These are phyloP conservation scores for Dioctria rufipes DNA, from an alignment of 2,888 invertebrate species.

Conservation along the genomic window DNA sequence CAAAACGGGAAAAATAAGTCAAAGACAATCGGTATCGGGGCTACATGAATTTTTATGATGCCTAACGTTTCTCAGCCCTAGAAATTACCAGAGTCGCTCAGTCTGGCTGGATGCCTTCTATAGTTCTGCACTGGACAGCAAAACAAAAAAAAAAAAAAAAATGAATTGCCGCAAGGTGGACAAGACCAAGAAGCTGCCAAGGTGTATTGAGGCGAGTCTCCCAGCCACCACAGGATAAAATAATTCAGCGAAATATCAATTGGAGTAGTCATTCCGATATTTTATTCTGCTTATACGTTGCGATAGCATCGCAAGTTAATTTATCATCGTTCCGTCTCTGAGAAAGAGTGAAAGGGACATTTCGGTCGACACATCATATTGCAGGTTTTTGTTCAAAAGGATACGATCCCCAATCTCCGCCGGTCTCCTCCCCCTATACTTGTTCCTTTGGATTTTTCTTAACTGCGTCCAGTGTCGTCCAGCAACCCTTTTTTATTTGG, in stretches of 20 bases:
- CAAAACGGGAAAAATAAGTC: slow-evolving; percentile 31
- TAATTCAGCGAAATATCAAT: slow-evolving; percentile 59
- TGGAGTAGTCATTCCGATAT: slow-evolving; percentile 59
- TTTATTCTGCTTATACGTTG: slow-evolving; percentile 58
- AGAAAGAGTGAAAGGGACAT: slow-evolving; percentile 60
- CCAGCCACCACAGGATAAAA: slow-evolving; percentile 51
- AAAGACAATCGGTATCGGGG: slow-evolving; percentile 53
- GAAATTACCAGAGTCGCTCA: slow-evolving; percentile 25
- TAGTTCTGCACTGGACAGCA: background rate
- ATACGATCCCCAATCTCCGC: slow-evolving; percentile 12
- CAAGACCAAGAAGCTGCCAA: slow-evolving; percentile 42
- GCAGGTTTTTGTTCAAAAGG: slow-evolving; percentile 44
- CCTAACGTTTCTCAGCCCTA: slow-evolving; percentile 46
- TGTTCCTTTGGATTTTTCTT: background rate
- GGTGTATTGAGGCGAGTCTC: slow-evolving; percentile 11
- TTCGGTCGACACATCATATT: slow-evolving; percentile 56
- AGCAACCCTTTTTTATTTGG: slow-evolving; percentile 17
- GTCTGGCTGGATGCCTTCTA: slow-evolving; percentile 26
- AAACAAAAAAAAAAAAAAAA: slow-evolving; percentile 2
- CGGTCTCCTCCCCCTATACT: slow-evolving; percentile 1
- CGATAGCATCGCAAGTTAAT: slow-evolving; percentile 63
- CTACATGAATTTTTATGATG: slow-evolving; percentile 59
- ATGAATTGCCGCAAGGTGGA: slow-evolving; percentile 51
- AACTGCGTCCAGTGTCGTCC: background rate
- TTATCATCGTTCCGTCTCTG: slow-evolving; percentile 62